Conservation (phyloP, 2,113 vertebrate genomes). For the Chiloscyllium plagiosum region DNA sequence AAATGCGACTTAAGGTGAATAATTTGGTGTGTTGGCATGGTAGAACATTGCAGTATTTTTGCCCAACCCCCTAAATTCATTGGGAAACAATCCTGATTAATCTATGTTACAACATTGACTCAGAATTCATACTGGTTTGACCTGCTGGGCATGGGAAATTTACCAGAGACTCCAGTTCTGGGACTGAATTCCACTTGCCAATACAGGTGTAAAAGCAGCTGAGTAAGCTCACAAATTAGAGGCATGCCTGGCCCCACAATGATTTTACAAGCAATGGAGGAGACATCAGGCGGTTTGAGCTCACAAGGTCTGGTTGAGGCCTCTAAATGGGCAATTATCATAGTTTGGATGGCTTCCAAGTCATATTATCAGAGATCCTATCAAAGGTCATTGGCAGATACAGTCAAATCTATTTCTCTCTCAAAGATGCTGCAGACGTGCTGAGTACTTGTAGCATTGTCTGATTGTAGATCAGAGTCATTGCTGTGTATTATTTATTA, state of each 20-base stretch:
- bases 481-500: neutral
- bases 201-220: neutral
- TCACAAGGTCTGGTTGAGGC: too few relatives aligned
- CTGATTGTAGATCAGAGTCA: neutral
- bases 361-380: neutral
- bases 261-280: too few relatives aligned
- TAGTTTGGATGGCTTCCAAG: neutral
- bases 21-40: neutral
- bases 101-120: neutral
- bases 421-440: neutral
- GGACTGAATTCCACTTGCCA: neutral
- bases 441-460: neutral
- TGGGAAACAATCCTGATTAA: neutral
- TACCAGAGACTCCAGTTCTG: neutral
- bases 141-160: neutral
- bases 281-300: too few relatives aligned
- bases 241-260: too few relatives aligned
- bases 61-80: neutral
- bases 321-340: neutral
- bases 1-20: neutral
- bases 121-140: neutral
- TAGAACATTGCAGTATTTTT: neutral
- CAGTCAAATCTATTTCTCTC: too few relatives aligned
- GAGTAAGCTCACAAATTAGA: neutral
- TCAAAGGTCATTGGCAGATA: neutral